phyloP scores from a whole-genome alignment of 2,797 vertebrate genomes.

The Coccyzus lansbergi region DNA sequence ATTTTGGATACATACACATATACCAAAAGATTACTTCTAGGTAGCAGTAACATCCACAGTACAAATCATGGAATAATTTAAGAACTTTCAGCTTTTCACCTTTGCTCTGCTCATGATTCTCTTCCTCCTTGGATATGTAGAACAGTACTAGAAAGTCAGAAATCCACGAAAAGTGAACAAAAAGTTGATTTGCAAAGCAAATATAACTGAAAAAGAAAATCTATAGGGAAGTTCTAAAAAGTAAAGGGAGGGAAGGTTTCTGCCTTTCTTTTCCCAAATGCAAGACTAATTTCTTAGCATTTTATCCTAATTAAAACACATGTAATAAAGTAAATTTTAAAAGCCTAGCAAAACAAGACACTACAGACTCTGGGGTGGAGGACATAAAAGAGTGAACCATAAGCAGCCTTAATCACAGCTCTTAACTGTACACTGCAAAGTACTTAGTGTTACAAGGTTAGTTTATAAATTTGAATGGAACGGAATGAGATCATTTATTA shows the following conservation, averaged over 20 bases:
- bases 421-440: not conserved
- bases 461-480: not conserved
- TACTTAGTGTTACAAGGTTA: not conserved
- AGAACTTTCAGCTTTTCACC: conserved; percentile 23
- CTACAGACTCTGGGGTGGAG: not conserved
- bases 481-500: not conserved
- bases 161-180: not conserved
- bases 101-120: conserved; percentile 2
- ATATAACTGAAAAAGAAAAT: not conserved
- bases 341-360: not conserved
- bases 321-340: not conserved
- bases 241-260: not conserved
- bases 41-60: not conserved
- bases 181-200: not conserved
- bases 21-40: not conserved
- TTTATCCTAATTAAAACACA: not conserved
- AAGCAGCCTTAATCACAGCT: conserved; percentile 40
- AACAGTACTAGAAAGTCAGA: not conserved
- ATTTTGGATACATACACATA: not conserved
- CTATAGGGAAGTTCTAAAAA: not conserved
- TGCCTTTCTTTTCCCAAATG: not conserved
- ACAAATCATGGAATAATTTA: not conserved
- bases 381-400: not conserved
- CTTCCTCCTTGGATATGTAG: not conserved
- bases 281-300: not conserved